Evolutionary conservation across 2,797 vertebrate species (phyloP).

Genomic region (Manis crassicaudata): DNA sequence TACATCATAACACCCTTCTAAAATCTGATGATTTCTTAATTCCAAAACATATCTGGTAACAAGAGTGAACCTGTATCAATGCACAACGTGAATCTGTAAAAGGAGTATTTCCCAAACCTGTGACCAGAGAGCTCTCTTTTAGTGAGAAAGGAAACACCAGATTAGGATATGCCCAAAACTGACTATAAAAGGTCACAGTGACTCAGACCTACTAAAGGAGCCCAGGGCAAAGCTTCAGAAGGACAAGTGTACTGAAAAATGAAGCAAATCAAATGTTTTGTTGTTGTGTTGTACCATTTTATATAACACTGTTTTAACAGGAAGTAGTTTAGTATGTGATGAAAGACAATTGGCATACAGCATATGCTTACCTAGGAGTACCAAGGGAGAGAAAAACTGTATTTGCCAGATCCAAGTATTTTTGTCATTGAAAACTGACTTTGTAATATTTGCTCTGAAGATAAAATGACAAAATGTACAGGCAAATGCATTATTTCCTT

Average conservation of each 20-base stretch:
- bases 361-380: neutral
- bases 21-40: conserved; percentile 51
- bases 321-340: conserved; percentile 11
- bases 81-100: neutral
- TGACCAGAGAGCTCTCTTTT: neutral
- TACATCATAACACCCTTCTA: neutral
- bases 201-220: neutral
- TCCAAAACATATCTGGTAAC: conserved; percentile 15
- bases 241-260: conserved; percentile 33
- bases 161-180: conserved; percentile 12
- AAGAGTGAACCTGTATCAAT: neutral
- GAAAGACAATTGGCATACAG: neutral
- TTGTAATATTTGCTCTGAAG: conserved; percentile 44
- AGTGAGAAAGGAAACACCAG: neutral
- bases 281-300: conserved; percentile 12
- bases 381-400: neutral
- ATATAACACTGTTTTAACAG: neutral
- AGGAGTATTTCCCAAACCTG: conserved; percentile 11
- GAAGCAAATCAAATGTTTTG: conserved; percentile 3
- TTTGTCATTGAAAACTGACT: conserved; percentile 11
- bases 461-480: conserved; percentile 18
- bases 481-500: conserved; percentile 12
- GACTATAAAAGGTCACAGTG: conserved; percentile 17
- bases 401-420: conserved; percentile 31
- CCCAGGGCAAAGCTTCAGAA: neutral